Evolutionary conservation across 2,888 invertebrate genomes (phyloP).

Genomic region (Dilophus febrilis): DNA sequence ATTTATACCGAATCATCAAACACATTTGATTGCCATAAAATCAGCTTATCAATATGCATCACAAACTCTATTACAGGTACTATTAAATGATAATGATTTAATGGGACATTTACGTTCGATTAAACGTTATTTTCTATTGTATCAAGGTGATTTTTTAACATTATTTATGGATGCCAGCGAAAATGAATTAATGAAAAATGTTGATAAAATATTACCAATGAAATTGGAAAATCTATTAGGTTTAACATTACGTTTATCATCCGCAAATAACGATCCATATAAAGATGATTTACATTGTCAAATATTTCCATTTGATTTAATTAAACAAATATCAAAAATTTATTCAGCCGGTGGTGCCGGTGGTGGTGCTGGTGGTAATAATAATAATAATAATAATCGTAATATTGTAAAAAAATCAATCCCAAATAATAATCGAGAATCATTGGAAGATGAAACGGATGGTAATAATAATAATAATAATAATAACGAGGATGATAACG

Average conservation of each 20-base stretch:
- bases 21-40: constrained; percentile 57
- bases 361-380: too few relatives aligned
- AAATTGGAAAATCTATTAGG: constrained; percentile 81
- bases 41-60: constrained; percentile 85
- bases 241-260: constrained; percentile 71
- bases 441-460: too few relatives aligned
- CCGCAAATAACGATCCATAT: constrained; percentile 78
- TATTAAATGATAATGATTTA: constrained; percentile 82
- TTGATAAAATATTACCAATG: constrained; percentile 75
- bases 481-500: too few relatives aligned
- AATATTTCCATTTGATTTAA: constrained; percentile 72
- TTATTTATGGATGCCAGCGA: constrained; percentile 94
- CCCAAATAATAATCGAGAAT: too few relatives aligned
- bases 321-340: constrained; percentile 85
- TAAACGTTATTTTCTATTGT: constrained; percentile 75
- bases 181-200: constrained; percentile 75
- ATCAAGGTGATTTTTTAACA: constrained; percentile 86
- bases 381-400: too few relatives aligned
- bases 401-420: too few relatives aligned
- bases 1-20: constrained; percentile 40
- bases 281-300: constrained; percentile 87
- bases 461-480: too few relatives aligned
- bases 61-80: constrained; percentile 66
- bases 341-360: too few relatives aligned
- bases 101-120: constrained; percentile 76